phyloP scores from a whole-genome alignment of 2,888 invertebrate genomes.

The Drosophila neonasuta region DNA sequence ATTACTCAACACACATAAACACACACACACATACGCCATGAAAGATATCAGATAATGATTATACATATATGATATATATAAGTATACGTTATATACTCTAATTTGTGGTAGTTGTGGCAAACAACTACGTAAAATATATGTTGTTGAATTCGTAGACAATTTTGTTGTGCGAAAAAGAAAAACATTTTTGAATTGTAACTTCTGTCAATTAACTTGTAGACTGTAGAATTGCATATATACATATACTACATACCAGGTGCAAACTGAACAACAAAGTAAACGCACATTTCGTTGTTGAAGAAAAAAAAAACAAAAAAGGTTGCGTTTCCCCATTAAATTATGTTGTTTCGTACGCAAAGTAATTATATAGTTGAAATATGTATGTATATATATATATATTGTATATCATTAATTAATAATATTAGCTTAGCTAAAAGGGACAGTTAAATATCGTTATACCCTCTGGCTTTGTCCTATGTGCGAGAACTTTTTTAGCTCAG shows the following conservation, averaged over 20 bases:
- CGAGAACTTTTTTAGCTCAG: constrained; percentile 41
- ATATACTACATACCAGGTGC: constrained; percentile 57
- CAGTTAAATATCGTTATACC: constrained; percentile 35
- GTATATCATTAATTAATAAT: constrained; percentile 21
- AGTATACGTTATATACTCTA: constrained; percentile 19
- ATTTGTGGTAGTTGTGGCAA: constrained; percentile 44
- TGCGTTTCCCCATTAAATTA: constrained; percentile 30
- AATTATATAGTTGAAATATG: constrained; percentile 20
- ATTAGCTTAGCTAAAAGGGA: constrained; percentile 26
- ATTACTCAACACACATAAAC: not conserved
- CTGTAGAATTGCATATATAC: constrained; percentile 75
- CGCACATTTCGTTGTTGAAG: constrained; percentile 37
- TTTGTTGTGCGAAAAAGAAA: constrained; percentile 54
- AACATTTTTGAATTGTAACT: constrained; percentile 80
- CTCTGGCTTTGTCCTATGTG: constrained; percentile 36
- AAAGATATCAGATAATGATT: not conserved
- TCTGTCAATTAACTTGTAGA: constrained; percentile 83
- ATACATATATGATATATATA: constrained; percentile 15
- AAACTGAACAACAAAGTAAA: constrained; percentile 38
- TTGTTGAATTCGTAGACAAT: constrained; percentile 61
- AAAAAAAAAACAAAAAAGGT: not conserved
- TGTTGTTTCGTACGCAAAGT: constrained; percentile 18
- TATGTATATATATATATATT: constrained; percentile 23
- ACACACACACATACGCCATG: constrained; percentile 8
- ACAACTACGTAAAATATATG: constrained; percentile 31